Conservation (phyloP, 2,113 vertebrate genomes). For the Peromyscus maniculatus region DNA sequence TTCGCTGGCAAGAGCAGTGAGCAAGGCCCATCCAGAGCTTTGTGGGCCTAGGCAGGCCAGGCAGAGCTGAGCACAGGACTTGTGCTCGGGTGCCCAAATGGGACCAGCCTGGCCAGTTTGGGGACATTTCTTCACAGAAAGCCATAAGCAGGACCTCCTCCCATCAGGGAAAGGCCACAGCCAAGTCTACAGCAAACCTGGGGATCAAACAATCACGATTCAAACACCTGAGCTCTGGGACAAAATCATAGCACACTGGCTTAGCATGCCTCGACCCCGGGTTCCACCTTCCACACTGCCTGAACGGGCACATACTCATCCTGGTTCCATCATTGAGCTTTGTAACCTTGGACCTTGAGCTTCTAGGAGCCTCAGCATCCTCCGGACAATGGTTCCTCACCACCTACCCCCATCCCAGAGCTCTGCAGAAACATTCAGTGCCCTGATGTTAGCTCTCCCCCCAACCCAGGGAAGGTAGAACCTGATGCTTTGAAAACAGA, state of each 20-base stretch:
- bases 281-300: background rate
- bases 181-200: background rate
- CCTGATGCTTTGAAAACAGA: background rate
- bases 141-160: too few species aligned
- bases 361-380: background rate
- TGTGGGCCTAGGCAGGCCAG: background rate
- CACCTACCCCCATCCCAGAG: background rate
- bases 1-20: background rate
- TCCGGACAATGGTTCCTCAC: background rate
- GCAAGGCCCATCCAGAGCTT: background rate
- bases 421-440: background rate
- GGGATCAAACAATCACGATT: background rate
- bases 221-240: background rate
- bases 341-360: background rate
- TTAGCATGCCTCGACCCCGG: background rate
- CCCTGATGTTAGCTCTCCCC: background rate
- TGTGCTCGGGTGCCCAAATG: background rate
- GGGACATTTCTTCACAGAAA: background rate
- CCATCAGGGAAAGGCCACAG: background rate
- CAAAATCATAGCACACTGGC: too few species aligned
- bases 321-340: background rate
- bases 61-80: background rate
- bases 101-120: background rate
- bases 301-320: too few species aligned
- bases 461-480: background rate